These are phyloP conservation scores for Sinotaia quadrata DNA, from an alignment of 2,888 invertebrate genomes.

Conservation along the genomic window DNA sequence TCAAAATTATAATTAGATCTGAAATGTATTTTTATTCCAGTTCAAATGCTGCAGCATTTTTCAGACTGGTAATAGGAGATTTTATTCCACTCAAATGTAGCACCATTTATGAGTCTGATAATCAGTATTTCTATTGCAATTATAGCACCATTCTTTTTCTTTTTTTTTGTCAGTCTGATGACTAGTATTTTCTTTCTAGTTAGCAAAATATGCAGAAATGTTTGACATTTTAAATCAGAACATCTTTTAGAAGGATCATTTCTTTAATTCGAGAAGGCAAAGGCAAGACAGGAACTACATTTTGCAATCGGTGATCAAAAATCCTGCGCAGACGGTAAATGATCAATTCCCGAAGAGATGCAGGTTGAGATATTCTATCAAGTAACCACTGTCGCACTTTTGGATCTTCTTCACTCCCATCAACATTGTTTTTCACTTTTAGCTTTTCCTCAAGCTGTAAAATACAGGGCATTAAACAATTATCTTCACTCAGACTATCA, in stretches of 20 bases:
- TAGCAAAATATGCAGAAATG: no score
- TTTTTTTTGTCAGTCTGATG: no score
- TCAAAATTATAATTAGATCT: no score
- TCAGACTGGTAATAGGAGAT: no score
- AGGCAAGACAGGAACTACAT: constrained; percentile 43
- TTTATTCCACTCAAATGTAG: no score
- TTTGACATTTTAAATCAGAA: no score
- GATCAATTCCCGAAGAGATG: constrained; percentile 39
- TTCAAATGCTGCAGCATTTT: no score
- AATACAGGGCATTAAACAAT: neutral
- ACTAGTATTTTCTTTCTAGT: no score
- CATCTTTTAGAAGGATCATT: constrained; percentile 38
- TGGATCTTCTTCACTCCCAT: constrained; percentile 35
- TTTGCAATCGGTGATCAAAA: constrained; percentile 37
- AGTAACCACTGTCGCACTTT: constrained; percentile 44
- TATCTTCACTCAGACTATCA: neutral
- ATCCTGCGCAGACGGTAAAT: constrained; percentile 40
- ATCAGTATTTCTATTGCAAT: no score
- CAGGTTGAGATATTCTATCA: constrained; percentile 34
- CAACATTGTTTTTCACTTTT: neutral
- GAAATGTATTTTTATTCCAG: no score
- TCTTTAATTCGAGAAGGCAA: constrained; percentile 51
- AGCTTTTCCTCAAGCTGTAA: neutral
- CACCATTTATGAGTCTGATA: no score
- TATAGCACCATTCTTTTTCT: no score